phyloP scores from a whole-genome alignment of 2,797 vertebrate genomes.

The Alexandromys oeconomus region DNA sequence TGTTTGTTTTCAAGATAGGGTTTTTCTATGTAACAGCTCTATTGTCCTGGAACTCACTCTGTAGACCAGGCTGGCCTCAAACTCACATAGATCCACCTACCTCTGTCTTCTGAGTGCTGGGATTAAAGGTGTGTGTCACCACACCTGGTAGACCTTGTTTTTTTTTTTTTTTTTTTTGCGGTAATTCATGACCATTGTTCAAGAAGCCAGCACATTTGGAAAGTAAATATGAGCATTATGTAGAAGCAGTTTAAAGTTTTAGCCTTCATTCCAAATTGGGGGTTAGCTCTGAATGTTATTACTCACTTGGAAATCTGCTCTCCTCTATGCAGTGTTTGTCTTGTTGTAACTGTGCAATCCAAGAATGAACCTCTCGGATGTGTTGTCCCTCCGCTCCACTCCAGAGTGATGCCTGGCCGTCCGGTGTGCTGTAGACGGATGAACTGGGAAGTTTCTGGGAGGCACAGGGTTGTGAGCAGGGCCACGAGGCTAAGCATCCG shows the following conservation, averaged over 20 bases:
- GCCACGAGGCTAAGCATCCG: not conserved
- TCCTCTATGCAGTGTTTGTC: not conserved
- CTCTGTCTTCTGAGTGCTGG: not conserved
- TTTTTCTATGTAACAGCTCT: not conserved
- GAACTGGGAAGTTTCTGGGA: not conserved
- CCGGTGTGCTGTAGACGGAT: not conserved
- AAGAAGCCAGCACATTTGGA: not conserved
- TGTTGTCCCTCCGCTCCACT: not conserved
- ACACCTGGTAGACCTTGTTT: too few species aligned
- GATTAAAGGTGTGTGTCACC: not conserved
- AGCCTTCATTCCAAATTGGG: constrained; percentile 1
- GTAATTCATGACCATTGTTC: not conserved
- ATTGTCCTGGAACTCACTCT: not conserved
- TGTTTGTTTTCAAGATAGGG: not conserved
- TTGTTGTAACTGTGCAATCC: not conserved
- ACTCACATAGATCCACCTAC: not conserved
- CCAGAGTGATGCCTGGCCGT: not conserved
- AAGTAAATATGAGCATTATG: not conserved
- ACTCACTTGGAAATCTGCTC: constrained; percentile 39
- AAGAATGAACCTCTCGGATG: not conserved
- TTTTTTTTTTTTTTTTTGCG: too few species aligned
- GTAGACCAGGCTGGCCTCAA: not conserved
- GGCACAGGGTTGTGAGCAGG: not conserved
- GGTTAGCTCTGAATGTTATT: constrained; percentile 22
- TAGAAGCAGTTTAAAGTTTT: constrained; percentile 3